These are phyloP conservation scores for Mobula birostris DNA, from an alignment of 2,113 vertebrate species.

Conservation along the genomic window DNA sequence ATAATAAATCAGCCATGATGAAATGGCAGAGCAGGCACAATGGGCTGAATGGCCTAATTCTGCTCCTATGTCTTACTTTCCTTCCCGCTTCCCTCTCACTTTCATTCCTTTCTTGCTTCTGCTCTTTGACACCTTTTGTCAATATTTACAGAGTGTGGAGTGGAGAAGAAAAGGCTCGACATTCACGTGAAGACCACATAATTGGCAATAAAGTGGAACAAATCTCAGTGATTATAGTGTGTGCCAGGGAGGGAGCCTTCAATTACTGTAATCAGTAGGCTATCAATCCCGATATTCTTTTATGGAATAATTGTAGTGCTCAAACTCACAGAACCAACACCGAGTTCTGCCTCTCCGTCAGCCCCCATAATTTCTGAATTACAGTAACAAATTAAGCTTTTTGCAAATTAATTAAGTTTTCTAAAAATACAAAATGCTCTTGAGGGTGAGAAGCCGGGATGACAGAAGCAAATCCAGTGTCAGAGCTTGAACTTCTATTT, in stretches of 20 bases:
- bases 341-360: neutral
- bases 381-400: too few relatives aligned
- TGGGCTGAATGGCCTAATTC: too few relatives aligned
- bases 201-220: neutral
- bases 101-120: neutral
- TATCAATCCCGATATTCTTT: slow-evolving; percentile 5
- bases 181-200: neutral
- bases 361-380: neutral
- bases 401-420: too few relatives aligned
- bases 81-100: neutral
- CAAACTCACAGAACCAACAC: neutral
- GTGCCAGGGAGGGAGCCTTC: neutral
- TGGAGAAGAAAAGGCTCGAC: neutral
- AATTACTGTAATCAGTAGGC: slow-evolving; percentile 19
- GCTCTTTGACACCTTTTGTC: neutral
- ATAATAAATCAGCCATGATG: too few relatives aligned
- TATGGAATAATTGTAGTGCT: slow-evolving; percentile 1
- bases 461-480: too few relatives aligned
- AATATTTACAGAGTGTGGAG: neutral
- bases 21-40: too few relatives aligned
- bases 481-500: too few relatives aligned
- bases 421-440: too few relatives aligned
- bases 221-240: neutral
- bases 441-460: too few relatives aligned
- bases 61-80: neutral